Base-by-base conservation (phyloP, 2,113 vertebrate genomes). In the Scartelaos histophorus region DNA sequence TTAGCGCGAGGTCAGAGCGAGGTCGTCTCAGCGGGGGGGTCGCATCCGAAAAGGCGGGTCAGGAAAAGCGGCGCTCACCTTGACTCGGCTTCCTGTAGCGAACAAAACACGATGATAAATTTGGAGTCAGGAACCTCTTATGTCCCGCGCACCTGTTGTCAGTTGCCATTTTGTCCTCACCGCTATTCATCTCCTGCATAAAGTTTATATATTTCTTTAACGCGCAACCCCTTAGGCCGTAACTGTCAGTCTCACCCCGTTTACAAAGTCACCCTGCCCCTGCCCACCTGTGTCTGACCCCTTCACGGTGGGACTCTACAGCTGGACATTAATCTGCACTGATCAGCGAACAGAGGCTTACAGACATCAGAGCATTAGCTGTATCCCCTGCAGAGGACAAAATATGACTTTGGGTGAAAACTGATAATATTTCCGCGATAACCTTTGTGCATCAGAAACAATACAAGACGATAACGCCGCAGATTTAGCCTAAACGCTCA, bases 271-370 rank as follows among this genome's bases (percentile, higher is more conserved):
- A 53, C 61, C 70, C 71, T 45, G 47, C 69, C 76, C 66, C 53
- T 3, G 47, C 74, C 25, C 67, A 21, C 46, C 61, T 71, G 83
- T 82, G 74, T 84, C 74, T 73, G 70, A 73, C 67, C 68, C 75
- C 38, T 79, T 70, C 78, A 7, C 77, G 62, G 84, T 47, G 0
- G 57, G 67, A 1, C 47, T 76, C 70, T 85, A 74, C 73, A 81
- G 84, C 81, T 76, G 85, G 80, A 83, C 81, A 86, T 86, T 83
- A 88, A 84, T 85, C 83, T 82, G 82, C 76, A 22, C 76, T 83
- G 83, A 88, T 88, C 76, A 69, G 57, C 74, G 75, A 61, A 77
- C 57, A 57, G 79, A 25, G 66, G 78, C 74, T 86, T 82, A 88
- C 81, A 72, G 78, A 81, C 81, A 81, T 85, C 83, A 71, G 77